Conservation (phyloP, 2,888 invertebrate species). For the Resseliella maxima region DNA sequence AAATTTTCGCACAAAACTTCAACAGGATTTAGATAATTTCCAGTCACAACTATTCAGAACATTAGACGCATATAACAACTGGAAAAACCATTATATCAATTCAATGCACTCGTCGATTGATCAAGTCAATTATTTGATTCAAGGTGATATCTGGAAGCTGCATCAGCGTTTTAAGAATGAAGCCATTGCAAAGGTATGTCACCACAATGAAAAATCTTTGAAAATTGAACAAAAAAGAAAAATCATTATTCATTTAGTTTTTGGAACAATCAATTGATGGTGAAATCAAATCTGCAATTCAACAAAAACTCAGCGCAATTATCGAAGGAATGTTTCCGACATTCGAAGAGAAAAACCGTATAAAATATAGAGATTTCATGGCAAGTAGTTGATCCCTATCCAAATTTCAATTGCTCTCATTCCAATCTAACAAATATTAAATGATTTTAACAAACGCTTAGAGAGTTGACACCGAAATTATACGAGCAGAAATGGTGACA, state of each 20-base stretch:
- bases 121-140: neutral
- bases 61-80: neutral
- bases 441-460: neutral
- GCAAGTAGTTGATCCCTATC: no score
- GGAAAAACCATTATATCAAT: neutral
- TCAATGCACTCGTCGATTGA: neutral
- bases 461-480: neutral
- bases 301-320: no score
- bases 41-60: neutral
- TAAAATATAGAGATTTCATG: no score
- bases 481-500: neutral
- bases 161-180: neutral
- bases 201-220: no score
- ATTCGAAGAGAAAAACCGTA: no score
- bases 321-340: no score
- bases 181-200: neutral
- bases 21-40: neutral
- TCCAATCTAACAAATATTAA: no score
- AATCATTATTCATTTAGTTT: no score
- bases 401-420: no score
- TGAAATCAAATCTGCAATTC: no score
- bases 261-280: no score
- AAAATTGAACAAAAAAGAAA: no score
- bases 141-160: neutral
- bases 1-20: neutral